These are phyloP conservation scores for Blastobasis lacticolella DNA, from an alignment of 2,888 invertebrate genomes.

Conservation along the genomic window DNA sequence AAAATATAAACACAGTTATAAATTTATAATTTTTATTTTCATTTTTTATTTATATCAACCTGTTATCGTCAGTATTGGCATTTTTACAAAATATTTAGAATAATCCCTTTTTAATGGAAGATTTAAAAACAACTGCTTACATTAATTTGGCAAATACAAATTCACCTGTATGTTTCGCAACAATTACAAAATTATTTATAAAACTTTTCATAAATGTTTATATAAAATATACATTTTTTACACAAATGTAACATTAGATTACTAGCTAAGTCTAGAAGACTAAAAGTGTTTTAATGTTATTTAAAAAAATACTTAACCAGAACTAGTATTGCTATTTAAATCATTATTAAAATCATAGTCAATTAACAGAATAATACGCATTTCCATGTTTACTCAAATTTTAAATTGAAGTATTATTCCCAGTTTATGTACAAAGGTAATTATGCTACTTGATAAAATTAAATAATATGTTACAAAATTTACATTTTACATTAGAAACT, in stretches of 20 bases:
- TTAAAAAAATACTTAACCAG: slow-evolving; percentile 59
- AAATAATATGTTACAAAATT: slow-evolving; percentile 52
- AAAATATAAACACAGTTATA: slow-evolving; percentile 37
- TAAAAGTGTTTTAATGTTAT: slow-evolving; percentile 15
- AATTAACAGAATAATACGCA: slow-evolving; percentile 45
- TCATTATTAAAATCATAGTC: slow-evolving; percentile 38
- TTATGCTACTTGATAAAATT: slow-evolving; percentile 37
- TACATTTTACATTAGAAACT: slow-evolving; percentile 36
- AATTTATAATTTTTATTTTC: slow-evolving; percentile 70
- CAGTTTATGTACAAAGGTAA: slow-evolving; percentile 55
- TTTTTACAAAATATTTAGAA: slow-evolving; percentile 64
- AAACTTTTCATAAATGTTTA: slow-evolving; percentile 59
- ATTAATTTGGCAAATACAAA: slow-evolving; percentile 71
- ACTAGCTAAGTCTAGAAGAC: slow-evolving; percentile 31
- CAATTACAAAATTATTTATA: slow-evolving; percentile 52
- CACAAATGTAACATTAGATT: slow-evolving; percentile 59
- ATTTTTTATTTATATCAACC: slow-evolving; percentile 62
- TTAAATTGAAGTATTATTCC: slow-evolving; percentile 42
- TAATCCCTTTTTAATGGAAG: slow-evolving; percentile 65
- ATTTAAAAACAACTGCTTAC: slow-evolving; percentile 61
- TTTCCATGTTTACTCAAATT: slow-evolving; percentile 27
- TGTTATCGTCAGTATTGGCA: slow-evolving; percentile 55
- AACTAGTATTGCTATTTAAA: slow-evolving; percentile 48
- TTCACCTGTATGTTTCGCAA: slow-evolving; percentile 48
- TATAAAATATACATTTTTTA: slow-evolving; percentile 71